Percentiles rank a stretch among this genome's conserved stretches.
Evolutionary conservation across 2,888 invertebrate genomes (phyloP).

Genomic region (Oscheius sp.): DNA sequence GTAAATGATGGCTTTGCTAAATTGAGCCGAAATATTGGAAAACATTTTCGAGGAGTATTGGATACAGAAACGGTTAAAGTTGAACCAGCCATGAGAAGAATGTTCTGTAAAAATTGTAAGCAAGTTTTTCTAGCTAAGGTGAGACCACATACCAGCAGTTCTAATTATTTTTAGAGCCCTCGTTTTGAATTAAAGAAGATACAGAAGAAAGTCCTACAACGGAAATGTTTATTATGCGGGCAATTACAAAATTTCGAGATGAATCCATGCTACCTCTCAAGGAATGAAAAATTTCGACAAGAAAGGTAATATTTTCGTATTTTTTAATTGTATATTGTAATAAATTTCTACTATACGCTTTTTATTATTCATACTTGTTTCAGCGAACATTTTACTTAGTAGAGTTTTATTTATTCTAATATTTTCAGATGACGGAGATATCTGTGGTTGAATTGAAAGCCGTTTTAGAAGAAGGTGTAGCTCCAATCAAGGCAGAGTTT

Average conservation of each 20-base stretch:
- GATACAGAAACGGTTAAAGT: slow-evolving; percentile 56
- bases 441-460: neutral
- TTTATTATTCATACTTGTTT: neutral
- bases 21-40: slow-evolving; percentile 49
- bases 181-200: slow-evolving; percentile 38
- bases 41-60: slow-evolving; percentile 56
- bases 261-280: slow-evolving; percentile 10
- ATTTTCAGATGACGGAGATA: slow-evolving; percentile 13
- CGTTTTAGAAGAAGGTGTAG: slow-evolving; percentile 12
- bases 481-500: slow-evolving; percentile 27
- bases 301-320: neutral
- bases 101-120: slow-evolving; percentile 60
- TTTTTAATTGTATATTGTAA: no score
- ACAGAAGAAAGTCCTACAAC: slow-evolving; percentile 39
- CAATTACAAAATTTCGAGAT: slow-evolving; percentile 35
- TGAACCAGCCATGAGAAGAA: slow-evolving; percentile 51
- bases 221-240: slow-evolving; percentile 42
- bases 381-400: neutral
- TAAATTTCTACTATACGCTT: no score
- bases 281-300: slow-evolving; percentile 23
- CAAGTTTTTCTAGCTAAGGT: slow-evolving; percentile 54
- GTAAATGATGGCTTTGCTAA: slow-evolving; percentile 58
- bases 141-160: neutral
- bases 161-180: slow-evolving; percentile 8
- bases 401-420: neutral